phyloP scores from a whole-genome alignment of 2,113 vertebrate species.

The Hydrolagus affinis region DNA sequence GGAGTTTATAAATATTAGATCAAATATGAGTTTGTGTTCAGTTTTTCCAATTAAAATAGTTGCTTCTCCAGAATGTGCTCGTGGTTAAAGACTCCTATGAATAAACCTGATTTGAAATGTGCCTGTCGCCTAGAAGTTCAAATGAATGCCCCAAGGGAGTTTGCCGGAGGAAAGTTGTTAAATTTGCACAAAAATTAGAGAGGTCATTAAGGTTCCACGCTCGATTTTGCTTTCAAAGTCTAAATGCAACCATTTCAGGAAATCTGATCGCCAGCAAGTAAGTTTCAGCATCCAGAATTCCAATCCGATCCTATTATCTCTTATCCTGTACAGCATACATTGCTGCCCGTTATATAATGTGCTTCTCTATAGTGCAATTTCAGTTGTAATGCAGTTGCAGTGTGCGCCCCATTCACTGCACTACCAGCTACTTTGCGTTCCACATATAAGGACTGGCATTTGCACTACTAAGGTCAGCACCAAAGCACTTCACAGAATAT shows the following conservation, averaged over 20 bases:
- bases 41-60: conserved; percentile 21
- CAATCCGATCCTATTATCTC: neutral
- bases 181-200: conserved; percentile 14
- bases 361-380: neutral
- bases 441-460: no score
- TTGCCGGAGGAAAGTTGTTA: neutral
- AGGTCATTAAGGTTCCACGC: neutral
- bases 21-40: conserved; percentile 23
- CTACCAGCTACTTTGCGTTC: no score
- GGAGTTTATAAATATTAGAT: conserved; percentile 29
- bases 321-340: neutral
- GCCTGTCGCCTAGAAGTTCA: conserved; percentile 16
- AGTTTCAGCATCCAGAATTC: neutral
- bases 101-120: conserved; percentile 17
- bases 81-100: conserved; percentile 3
- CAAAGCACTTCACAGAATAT: no score
- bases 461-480: no score
- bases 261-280: neutral
- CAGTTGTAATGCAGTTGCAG: neutral
- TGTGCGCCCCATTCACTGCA: no score
- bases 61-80: conserved; percentile 3
- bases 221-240: neutral
- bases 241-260: neutral
- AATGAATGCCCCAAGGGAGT: conserved; percentile 1
- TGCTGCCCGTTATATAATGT: neutral